Evolutionary conservation across 1,140 invertebrate species (phyloP).

Genomic region (Trinorchestia longiramus): DNA sequence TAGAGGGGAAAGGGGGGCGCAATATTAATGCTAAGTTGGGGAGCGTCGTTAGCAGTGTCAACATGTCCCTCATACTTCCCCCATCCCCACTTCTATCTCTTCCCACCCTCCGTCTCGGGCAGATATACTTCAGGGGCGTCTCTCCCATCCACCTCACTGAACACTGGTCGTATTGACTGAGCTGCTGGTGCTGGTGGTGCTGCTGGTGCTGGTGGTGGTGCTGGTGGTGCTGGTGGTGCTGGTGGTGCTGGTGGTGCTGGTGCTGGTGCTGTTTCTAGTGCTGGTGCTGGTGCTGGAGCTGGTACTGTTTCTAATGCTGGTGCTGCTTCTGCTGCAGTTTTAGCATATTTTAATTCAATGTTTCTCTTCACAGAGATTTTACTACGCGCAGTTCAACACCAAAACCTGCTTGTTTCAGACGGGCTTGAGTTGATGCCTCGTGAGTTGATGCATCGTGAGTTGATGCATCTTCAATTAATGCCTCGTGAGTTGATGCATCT

Average conservation of each 20-base stretch:
- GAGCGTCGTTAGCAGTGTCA: constrained; percentile 47
- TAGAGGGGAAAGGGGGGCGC: background rate
- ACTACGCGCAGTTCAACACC: no score
- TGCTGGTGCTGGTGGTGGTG: background rate
- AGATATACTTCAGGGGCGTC: no score
- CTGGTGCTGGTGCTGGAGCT: background rate
- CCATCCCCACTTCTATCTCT: background rate
- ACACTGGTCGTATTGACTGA: background rate
- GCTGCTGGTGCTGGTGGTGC: background rate
- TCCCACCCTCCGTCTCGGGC: no score
- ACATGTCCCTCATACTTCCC: background rate
- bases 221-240: background rate
- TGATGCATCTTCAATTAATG: no score
- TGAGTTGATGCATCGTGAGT: no score
- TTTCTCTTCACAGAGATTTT: no score
- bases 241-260: background rate
- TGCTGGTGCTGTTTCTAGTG: background rate
- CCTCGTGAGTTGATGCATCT: no score
- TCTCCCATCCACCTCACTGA: no score
- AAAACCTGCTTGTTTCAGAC: no score
- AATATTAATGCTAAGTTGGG: constrained; percentile 19
- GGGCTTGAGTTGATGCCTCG: no score
- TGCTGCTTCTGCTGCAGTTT: no score
- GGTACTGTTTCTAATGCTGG: background rate
- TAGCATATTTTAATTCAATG: no score